Evolutionary conservation across 2,797 vertebrate species (phyloP).

Genomic region (Mormyrops attenuatus): DNA sequence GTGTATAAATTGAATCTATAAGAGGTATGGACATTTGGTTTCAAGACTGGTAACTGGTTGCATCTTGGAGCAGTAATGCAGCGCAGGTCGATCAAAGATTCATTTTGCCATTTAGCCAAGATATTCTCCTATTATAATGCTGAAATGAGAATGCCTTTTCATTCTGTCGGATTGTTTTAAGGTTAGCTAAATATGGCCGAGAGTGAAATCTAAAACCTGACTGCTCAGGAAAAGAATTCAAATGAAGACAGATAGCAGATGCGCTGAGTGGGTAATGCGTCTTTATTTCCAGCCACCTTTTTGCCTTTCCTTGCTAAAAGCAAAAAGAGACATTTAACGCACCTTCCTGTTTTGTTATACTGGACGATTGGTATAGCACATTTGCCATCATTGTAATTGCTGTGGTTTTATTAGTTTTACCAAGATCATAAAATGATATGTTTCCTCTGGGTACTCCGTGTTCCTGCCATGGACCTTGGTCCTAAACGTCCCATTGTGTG

Average conservation of each 20-base stretch:
- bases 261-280: slow-evolving; percentile 17
- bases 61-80: slow-evolving; percentile 47
- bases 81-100: slow-evolving; percentile 47
- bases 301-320: not conserved
- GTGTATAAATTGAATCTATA: slow-evolving; percentile 60
- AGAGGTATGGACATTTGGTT: slow-evolving; percentile 56
- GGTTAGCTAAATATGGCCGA: slow-evolving; percentile 45
- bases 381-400: not conserved
- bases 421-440: not conserved
- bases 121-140: slow-evolving; percentile 53
- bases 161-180: slow-evolving; percentile 48
- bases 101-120: slow-evolving; percentile 52
- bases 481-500: not conserved
- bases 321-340: not conserved
- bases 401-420: not conserved
- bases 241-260: slow-evolving; percentile 41
- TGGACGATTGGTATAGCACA: not conserved
- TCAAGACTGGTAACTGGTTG: slow-evolving; percentile 48
- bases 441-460: not conserved
- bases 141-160: slow-evolving; percentile 47
- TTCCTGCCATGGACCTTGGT: not conserved
- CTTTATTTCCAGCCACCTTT: not conserved
- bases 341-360: not conserved
- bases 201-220: slow-evolving; percentile 45
- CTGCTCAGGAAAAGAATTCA: slow-evolving; percentile 35